Evolutionary conservation across 2,888 invertebrate genomes (phyloP).

Genomic region (Amphipoea lucens): DNA sequence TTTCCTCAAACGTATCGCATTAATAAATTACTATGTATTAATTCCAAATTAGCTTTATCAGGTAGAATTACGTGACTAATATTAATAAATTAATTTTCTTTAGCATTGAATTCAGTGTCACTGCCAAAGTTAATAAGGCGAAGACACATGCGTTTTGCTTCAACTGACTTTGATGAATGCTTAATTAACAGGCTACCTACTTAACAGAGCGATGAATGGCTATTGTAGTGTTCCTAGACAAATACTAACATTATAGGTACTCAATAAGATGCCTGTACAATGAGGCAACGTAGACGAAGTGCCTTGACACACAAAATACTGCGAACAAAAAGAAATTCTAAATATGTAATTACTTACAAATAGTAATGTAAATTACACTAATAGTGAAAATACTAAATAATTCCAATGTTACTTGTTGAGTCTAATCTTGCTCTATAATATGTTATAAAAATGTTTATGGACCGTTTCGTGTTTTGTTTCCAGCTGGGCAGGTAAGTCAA

Average conservation of each 20-base stretch:
- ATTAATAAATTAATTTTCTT: slow-evolving; percentile 37
- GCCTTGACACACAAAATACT: slow-evolving; percentile 62
- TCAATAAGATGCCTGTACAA: slow-evolving; percentile 50
- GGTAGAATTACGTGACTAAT: background rate
- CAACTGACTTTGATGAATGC: slow-evolving; percentile 44
- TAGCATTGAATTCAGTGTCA: slow-evolving; percentile 56
- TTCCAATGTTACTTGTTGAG: slow-evolving; percentile 12
- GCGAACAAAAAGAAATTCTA: slow-evolving; percentile 57
- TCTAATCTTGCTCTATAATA: background rate
- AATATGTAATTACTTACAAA: slow-evolving; percentile 38
- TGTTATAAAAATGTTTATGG: background rate
- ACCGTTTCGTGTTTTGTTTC: background rate
- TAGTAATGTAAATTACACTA: slow-evolving; percentile 31
- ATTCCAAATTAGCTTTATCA: slow-evolving; percentile 9
- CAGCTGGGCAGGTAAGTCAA: background rate
- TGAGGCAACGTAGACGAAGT: slow-evolving; percentile 47
- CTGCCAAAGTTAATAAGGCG: slow-evolving; percentile 54
- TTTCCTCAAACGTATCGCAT: background rate
- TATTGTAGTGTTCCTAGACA: slow-evolving; percentile 57
- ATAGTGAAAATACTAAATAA: slow-evolving; percentile 38
- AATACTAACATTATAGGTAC: slow-evolving; percentile 39
- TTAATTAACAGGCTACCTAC: slow-evolving; percentile 47
- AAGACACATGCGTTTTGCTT: slow-evolving; percentile 37
- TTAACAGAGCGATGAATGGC: slow-evolving; percentile 50
- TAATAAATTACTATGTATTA: slow-evolving; percentile 5